Evolutionary conservation across 1,140 invertebrate species (phyloP), one percentile per base, ranked within the genome.

Genomic region (Drosophila parvula): DNA sequence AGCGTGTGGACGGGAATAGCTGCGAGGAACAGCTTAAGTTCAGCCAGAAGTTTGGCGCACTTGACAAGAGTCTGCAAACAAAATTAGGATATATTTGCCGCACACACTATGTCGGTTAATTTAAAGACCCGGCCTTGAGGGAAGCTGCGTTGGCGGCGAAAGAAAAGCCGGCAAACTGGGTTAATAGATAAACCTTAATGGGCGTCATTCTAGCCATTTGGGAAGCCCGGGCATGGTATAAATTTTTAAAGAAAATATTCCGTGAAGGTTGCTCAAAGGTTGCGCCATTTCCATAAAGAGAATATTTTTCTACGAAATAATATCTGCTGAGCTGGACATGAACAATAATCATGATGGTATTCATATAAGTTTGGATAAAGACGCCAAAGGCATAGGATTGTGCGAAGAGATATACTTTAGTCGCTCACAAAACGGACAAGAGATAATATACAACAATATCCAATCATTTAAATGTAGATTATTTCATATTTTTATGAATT

Each of bases 11-110:
- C 16, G 40, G 50, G 51, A 64, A 59, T 63, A 67, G 60, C 71
- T 76, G 69, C 59, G 41, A 53, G 51, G 48, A 43, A 32, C 63
- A 65, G 60, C 56, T 14, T 69, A 76, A 79, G 51, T 75, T 75
- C 47, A 45, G 55, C 18, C 12, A 68, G 56, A 71, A 73, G 55
- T 80, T 80, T 38, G 62, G 12, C 41, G 44, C 28, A 55, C 34
- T 59, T 76, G 61, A 75, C 34, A 44, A 40, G 38, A 43, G 71
- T 22, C 62, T 45, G 34, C 34, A 40, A 55, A 64, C 34, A 22
- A 65, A 75, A 65, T 65, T 45, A 32, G 67, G 53, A 65, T 51
- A 16, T 38, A 76, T 65, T 75, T 53, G 45, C 48, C 3, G 30
- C 28, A 34, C n/a, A 64, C 18, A 38, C 40, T 57, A 48, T 27